Percentiles rank a stretch among this genome's conserved stretches.
phyloP scores from a whole-genome alignment of 1,140 invertebrate genomes.

The Eupristina koningsbergeri region DNA sequence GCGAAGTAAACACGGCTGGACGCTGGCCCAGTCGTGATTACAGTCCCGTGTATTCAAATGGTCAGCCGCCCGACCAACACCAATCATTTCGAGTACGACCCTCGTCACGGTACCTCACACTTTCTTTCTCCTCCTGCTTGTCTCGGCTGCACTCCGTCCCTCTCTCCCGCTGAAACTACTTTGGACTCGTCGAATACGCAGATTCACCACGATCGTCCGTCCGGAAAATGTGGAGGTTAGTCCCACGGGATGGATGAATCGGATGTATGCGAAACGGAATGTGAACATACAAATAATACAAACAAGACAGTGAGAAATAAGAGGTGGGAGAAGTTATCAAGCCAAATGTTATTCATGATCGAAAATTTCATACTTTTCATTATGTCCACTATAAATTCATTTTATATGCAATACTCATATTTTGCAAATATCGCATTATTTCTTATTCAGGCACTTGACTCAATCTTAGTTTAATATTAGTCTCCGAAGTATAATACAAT shows the following conservation, averaged over 20 bases:
- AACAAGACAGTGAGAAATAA: conserved; percentile 43
- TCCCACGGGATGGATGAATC: conserved; percentile 22
- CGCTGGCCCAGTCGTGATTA: conserved; percentile 67
- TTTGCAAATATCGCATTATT: too few relatives aligned
- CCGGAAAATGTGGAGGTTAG: conserved; percentile 64
- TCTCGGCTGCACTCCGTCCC: not conserved
- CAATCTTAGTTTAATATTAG: too few relatives aligned
- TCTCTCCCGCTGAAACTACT: not conserved
- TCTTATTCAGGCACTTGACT: too few relatives aligned
- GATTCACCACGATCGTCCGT: conserved; percentile 55
- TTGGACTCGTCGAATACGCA: conserved; percentile 58
- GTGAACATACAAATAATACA: conserved; percentile 38
- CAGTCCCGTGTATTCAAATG: conserved; percentile 73
- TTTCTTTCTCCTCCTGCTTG: not conserved
- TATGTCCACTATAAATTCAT: not conserved
- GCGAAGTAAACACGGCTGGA: conserved; percentile 55
- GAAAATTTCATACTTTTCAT: conserved; percentile 7
- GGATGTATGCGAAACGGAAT: conserved; percentile 27
- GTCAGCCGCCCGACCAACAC: conserved; percentile 67
- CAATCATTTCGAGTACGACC: conserved; percentile 72
- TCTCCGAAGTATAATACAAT: too few relatives aligned
- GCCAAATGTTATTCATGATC: conserved; percentile 14
- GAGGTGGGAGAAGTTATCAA: not conserved
- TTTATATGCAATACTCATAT: not conserved
- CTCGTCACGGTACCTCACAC: conserved; percentile 61